These are phyloP conservation scores for Trachurus trachurus DNA, from an alignment of 2,797 vertebrate genomes.

Conservation along the genomic window DNA sequence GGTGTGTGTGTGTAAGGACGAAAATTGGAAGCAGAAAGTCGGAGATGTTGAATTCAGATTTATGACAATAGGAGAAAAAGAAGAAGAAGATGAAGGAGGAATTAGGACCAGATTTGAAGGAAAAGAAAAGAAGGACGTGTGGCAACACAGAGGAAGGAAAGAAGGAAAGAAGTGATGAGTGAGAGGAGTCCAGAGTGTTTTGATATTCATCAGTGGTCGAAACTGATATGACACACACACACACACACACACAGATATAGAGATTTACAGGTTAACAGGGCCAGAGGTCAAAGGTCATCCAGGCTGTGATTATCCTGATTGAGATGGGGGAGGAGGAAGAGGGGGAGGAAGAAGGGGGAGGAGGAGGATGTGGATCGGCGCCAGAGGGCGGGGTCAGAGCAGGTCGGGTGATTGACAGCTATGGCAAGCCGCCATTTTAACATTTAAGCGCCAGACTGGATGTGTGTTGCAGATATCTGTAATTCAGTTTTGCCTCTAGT, in stretches of 20 bases:
- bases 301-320: constrained; percentile 10
- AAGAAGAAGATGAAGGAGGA: background rate
- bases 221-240: background rate
- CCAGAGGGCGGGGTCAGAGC: background rate
- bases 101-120: constrained; percentile 21
- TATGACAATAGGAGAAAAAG: background rate
- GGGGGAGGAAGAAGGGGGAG: no score
- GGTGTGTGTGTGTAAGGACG: background rate
- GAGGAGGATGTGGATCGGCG: background rate
- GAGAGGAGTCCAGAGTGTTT: background rate
- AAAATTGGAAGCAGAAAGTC: constrained; percentile 39
- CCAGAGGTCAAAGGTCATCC: constrained; percentile 16
- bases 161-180: background rate
- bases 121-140: background rate
- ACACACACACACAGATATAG: background rate
- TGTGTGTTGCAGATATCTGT: no score
- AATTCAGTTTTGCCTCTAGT: no score
- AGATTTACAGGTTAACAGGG: constrained; percentile 21
- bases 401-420: no score
- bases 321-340: no score
- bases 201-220: background rate
- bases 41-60: constrained; percentile 21
- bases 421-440: no score
- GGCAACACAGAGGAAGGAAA: background rate
- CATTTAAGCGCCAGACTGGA: no score